phyloP scores from a whole-genome alignment of 1,140 invertebrate genomes.

The Samia ricini region DNA sequence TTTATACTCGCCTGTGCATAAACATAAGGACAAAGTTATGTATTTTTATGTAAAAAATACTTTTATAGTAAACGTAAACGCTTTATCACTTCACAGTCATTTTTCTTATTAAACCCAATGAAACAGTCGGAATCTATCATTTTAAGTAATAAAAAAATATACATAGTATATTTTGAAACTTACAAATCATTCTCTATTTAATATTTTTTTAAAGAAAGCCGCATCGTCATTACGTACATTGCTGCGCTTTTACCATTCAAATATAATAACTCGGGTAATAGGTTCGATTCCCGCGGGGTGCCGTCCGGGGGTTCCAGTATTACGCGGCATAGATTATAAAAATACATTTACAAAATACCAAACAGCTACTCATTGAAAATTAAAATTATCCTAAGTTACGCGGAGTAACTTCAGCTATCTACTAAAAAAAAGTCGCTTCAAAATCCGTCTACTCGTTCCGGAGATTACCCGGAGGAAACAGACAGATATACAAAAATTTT shows the following conservation, averaged over 20 bases:
- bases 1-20: too few relatives aligned
- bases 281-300: slow-evolving; percentile 41
- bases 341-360: slow-evolving; percentile 1
- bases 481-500: too few relatives aligned
- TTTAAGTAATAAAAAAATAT: not conserved
- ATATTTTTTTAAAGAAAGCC: not conserved
- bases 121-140: not conserved
- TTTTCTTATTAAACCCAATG: not conserved
- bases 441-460: too few relatives aligned
- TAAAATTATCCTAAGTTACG: too few relatives aligned
- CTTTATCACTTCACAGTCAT: not conserved
- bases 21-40: not conserved
- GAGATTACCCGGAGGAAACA: too few relatives aligned
- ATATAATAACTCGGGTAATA: slow-evolving; percentile 46
- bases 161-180: not conserved
- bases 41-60: not conserved
- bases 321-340: slow-evolving; percentile 37
- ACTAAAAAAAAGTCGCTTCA: too few relatives aligned
- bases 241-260: slow-evolving; percentile 45
- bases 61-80: not conserved
- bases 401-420: too few relatives aligned
- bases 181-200: not conserved
- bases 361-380: too few relatives aligned
- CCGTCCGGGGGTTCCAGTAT: slow-evolving; percentile 38
- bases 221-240: slow-evolving; percentile 55